Conservation (phyloP, 2,797 vertebrate genomes). For the Rhinatrema bivittatum region DNA sequence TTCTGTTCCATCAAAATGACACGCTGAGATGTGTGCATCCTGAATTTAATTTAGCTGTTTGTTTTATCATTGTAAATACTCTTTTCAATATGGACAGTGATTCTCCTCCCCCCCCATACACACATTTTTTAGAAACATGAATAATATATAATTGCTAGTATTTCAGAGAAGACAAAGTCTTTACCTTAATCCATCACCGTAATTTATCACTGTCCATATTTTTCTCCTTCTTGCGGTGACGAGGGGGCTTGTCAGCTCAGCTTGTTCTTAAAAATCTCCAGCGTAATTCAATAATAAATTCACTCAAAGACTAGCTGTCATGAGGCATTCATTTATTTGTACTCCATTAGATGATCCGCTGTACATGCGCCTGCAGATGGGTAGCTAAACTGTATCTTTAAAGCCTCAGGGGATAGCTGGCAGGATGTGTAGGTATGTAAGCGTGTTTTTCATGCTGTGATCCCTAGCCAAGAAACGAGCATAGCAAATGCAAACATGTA, state of each 20-base stretch:
- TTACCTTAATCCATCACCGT: slow-evolving; percentile 41
- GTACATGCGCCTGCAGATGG: slow-evolving; percentile 18
- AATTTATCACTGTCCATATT: slow-evolving; percentile 52
- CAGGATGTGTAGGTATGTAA: neutral
- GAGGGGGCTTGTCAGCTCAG: slow-evolving; percentile 45
- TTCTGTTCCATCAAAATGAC: slow-evolving; percentile 49
- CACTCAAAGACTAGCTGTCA: slow-evolving; percentile 47
- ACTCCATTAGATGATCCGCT: slow-evolving; percentile 42
- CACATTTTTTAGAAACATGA: slow-evolving; percentile 33
- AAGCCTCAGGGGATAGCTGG: neutral
- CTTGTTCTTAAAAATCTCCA: slow-evolving; percentile 50
- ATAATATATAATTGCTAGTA: slow-evolving; percentile 51
- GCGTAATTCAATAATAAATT: slow-evolving; percentile 61
- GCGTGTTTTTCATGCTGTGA: neutral
- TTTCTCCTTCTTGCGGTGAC: slow-evolving; percentile 20
- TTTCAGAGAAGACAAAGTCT: slow-evolving; percentile 45
- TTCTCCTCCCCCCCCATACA: slow-evolving; percentile 23
- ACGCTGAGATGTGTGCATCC: slow-evolving; percentile 27
- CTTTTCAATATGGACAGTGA: slow-evolving; percentile 40
- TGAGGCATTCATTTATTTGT: slow-evolving; percentile 44
- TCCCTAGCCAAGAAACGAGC: neutral
- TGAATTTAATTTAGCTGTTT: slow-evolving; percentile 39
- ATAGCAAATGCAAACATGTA: neutral
- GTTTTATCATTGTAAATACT: slow-evolving; percentile 50
- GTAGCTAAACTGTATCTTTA: neutral